These are phyloP conservation scores for Dolichotis patagonum DNA, from an alignment of 2,113 vertebrate genomes.

Conservation along the genomic window DNA sequence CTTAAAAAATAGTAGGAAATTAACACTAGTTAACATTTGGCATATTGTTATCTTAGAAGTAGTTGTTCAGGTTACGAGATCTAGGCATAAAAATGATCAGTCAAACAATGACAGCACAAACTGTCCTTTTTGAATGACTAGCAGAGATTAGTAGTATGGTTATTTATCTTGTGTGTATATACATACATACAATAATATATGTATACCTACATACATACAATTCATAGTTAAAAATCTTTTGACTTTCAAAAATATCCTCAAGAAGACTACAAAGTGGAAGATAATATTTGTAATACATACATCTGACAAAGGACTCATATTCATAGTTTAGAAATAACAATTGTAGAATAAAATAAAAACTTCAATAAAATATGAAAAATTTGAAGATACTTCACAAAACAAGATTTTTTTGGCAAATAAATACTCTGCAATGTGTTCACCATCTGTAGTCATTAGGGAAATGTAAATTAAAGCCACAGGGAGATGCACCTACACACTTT, in stretches of 20 bases:
- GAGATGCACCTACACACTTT: not conserved
- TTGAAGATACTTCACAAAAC: not conserved
- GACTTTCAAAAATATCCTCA: not conserved
- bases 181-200: too few species aligned
- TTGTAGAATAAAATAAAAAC: not conserved
- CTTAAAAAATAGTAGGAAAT: too few species aligned
- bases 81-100: too few species aligned
- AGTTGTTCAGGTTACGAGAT: too few species aligned
- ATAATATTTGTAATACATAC: not conserved
- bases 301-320: not conserved
- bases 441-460: conserved; percentile 16
- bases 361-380: not conserved
- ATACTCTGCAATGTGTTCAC: not conserved
- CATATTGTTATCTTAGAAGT: too few species aligned
- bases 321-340: not conserved
- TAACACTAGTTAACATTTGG: too few species aligned
- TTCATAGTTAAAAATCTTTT: not conserved
- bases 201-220: too few species aligned
- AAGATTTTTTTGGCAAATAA: not conserved
- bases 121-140: too few species aligned
- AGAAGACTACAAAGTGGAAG: not conserved
- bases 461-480: not conserved
- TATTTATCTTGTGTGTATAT: too few species aligned
- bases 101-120: too few species aligned
- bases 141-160: too few species aligned